Percentiles rank a stretch among this genome's conserved stretches.
Evolutionary conservation across 2,797 vertebrate genomes (phyloP).

Genomic region (Saguinus oedipus): DNA sequence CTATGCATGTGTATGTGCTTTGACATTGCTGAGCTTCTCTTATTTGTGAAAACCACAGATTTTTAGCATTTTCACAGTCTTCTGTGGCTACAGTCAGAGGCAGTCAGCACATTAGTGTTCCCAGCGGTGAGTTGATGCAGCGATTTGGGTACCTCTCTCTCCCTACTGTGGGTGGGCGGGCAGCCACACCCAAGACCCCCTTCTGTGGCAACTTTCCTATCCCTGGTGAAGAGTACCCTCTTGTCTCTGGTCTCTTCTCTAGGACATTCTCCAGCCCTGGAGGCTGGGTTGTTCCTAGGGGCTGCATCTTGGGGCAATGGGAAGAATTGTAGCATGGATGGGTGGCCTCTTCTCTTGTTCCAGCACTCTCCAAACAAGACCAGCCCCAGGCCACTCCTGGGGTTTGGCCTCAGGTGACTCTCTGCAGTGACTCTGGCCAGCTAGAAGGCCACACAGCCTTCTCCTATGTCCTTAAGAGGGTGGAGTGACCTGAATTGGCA

Average conservation of each 20-base stretch:
- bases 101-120: not conserved
- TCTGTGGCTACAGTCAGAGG: not conserved
- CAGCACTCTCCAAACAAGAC: not conserved
- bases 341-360: not conserved
- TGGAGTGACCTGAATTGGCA: slow-evolving; percentile 58
- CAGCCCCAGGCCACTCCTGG: not conserved
- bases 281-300: not conserved
- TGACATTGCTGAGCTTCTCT: not conserved
- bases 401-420: not conserved
- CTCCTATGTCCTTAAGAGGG: not conserved
- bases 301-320: not conserved
- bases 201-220: not conserved
- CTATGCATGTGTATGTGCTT: not conserved
- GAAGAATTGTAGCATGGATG: not conserved
- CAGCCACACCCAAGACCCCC: not conserved
- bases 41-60: not conserved
- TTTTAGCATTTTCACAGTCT: not conserved
- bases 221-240: not conserved
- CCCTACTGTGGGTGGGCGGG: accelerated
- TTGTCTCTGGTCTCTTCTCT: not conserved
- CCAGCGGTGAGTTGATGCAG: not conserved
- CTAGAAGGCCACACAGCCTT: not conserved
- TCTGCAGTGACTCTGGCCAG: not conserved
- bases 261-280: not conserved
- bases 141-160: not conserved